Evolutionary conservation across 2,888 invertebrate species (phyloP).

Genomic region (Temnothorax unifasciatus): DNA sequence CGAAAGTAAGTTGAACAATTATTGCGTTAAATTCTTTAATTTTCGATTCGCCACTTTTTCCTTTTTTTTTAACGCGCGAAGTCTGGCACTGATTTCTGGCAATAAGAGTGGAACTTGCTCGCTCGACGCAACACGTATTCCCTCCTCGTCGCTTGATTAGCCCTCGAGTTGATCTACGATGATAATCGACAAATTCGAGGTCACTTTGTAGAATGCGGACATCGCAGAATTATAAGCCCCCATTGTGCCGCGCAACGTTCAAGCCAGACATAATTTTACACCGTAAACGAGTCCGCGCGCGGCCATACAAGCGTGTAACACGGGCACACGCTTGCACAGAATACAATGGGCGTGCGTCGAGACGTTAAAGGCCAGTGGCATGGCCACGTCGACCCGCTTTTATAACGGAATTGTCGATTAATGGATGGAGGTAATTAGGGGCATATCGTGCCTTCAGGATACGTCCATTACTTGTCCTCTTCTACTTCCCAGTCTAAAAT

Average conservation of each 20-base stretch:
- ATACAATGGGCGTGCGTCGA: conserved; percentile 52
- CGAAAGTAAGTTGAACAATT: neutral
- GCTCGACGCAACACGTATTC: conserved; percentile 39
- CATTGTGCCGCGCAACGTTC: conserved; percentile 50
- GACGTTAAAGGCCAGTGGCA: conserved; percentile 57
- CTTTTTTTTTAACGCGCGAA: neutral
- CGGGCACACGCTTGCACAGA: conserved; percentile 44
- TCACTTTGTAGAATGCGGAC: conserved; percentile 54
- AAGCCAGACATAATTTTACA: conserved; percentile 59
- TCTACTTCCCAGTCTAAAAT: conserved; percentile 30
- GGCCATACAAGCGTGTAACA: conserved; percentile 50
- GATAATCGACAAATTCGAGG: conserved; percentile 57
- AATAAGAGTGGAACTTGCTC: neutral
- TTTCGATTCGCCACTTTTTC: neutral
- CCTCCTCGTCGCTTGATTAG: conserved; percentile 48
- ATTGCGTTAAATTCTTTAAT: neutral
- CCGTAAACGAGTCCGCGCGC: conserved; percentile 40
- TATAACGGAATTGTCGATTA: conserved; percentile 61
- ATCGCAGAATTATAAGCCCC: conserved; percentile 44
- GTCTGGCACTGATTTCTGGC: conserved; percentile 10
- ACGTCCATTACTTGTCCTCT: conserved; percentile 57
- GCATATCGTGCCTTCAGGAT: conserved; percentile 50
- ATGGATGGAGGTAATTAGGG: conserved; percentile 63
- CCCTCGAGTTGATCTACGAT: conserved; percentile 52
- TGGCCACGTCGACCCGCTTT: conserved; percentile 52